Evolutionary conservation across 2,888 invertebrate species (phyloP), one percentile per base, ranked within the genome.

Genomic region (Iselma pallidipennis): DNA sequence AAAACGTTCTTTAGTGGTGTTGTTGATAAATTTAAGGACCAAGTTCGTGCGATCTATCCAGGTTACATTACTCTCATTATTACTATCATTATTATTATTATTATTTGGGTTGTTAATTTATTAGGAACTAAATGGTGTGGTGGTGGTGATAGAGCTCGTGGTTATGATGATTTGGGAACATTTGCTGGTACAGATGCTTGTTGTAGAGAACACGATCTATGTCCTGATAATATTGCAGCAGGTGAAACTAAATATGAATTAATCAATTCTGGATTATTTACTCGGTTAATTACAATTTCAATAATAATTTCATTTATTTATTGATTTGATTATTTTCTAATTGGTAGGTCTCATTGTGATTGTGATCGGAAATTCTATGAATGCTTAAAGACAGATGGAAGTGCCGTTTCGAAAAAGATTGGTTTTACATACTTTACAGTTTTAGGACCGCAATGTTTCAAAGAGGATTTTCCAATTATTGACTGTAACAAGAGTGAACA

Each of bases 51-150:
- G 19, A 54, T 53, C 23, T 50, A 49, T 53, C 55, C 51, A 64
- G 60, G 55, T 59, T 57, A 61, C 28, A 48, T 19, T 31, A 10
- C n/a, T n/a, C n/a, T n/a, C n/a, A n/a, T n/a, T n/a, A n/a, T n/a
- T n/a, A n/a, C n/a, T n/a, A n/a, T n/a, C n/a, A n/a, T n/a, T n/a
- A n/a, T n/a, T n/a, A n/a, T n/a, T n/a, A n/a, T n/a, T n/a, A n/a
- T n/a, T n/a, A 49, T 28, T 37, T 45, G 10, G 19, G 16, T 49
- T 28, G 12, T 28, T 57, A 25, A 53, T 51, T 55, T 65, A 16
- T 53, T 48, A 88, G 91, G 91, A 7, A 91, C 91, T 0, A 85
- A 87, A 10, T 92, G 91, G 91, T 92, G 91, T 71, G 91, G 91
- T 0, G 85, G 85, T 54, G 91, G 91, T 0, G 86, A 87, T 69